Evolutionary conservation across 2,113 vertebrate genomes (phyloP).

Genomic region (Heptranchias perlo): DNA sequence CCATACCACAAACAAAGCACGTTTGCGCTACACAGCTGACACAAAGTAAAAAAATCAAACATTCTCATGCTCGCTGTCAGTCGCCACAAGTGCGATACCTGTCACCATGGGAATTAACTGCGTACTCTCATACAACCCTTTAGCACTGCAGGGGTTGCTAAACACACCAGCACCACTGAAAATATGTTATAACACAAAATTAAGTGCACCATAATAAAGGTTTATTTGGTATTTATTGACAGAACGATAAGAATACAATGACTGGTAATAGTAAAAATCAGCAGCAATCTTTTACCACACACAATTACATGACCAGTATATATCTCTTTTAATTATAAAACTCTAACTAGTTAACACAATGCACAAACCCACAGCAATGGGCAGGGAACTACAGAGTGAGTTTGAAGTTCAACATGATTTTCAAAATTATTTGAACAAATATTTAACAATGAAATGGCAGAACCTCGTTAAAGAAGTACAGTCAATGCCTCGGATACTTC

Average conservation of each 20-base stretch:
- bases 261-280: background rate
- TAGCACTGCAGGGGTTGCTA: background rate
- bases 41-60: background rate
- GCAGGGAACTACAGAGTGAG: background rate
- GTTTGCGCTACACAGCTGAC: background rate
- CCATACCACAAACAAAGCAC: background rate
- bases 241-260: background rate
- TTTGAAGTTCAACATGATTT: background rate
- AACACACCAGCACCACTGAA: background rate
- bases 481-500: background rate
- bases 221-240: background rate
- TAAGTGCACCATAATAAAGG: background rate
- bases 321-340: background rate
- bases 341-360: background rate
- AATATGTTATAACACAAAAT: background rate
- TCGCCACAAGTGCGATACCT: no score
- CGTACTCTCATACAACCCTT: background rate
- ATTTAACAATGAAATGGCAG: background rate
- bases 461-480: background rate
- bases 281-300: background rate
- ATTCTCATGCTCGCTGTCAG: background rate
- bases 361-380: background rate
- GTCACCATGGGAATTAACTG: background rate
- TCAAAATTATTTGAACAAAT: background rate
- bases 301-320: background rate